A percentile compares a stretch with the other conserved stretches of the same genome.
Evolutionary conservation across 2,888 invertebrate genomes (phyloP).

Genomic region (Aleiodes leptofemur): DNA sequence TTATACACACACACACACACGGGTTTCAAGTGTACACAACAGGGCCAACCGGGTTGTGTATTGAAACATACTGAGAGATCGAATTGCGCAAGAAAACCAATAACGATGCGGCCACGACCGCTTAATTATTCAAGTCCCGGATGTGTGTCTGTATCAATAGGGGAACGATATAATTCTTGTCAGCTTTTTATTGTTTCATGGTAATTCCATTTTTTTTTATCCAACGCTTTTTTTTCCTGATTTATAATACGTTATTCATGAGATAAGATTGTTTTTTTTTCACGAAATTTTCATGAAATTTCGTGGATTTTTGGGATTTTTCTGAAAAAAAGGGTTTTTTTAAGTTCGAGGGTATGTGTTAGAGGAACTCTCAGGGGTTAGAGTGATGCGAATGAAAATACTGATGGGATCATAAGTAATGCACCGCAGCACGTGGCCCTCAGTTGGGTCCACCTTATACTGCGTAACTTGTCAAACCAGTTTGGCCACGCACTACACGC

Average conservation of each 20-base stretch:
- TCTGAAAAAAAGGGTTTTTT: no score
- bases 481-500: slow-evolving; percentile 56
- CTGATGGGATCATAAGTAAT: slow-evolving; percentile 75
- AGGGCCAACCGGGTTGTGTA: not conserved
- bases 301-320: no score
- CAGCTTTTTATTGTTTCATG: slow-evolving; percentile 7
- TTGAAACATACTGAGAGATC: slow-evolving; percentile 51
- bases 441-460: slow-evolving; percentile 65
- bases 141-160: slow-evolving; percentile 47
- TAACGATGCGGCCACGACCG: slow-evolving; percentile 56
- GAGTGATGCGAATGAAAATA: slow-evolving; percentile 52
- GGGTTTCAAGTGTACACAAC: slow-evolving; percentile 1
- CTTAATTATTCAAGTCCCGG: slow-evolving; percentile 65
- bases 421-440: slow-evolving; percentile 72
- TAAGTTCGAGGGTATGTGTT: not conserved
- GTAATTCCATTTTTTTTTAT: slow-evolving; percentile 53
- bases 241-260: no score
- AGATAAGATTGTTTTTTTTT: no score
- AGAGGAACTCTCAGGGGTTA: not conserved
- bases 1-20: not conserved
- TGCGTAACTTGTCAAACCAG: slow-evolving; percentile 70
- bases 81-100: slow-evolving; percentile 62
- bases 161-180: slow-evolving; percentile 18
- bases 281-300: no score
- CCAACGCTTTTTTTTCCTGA: slow-evolving; percentile 22